phyloP scores from a whole-genome alignment of 1,140 invertebrate species.

The Colletes gigas region DNA sequence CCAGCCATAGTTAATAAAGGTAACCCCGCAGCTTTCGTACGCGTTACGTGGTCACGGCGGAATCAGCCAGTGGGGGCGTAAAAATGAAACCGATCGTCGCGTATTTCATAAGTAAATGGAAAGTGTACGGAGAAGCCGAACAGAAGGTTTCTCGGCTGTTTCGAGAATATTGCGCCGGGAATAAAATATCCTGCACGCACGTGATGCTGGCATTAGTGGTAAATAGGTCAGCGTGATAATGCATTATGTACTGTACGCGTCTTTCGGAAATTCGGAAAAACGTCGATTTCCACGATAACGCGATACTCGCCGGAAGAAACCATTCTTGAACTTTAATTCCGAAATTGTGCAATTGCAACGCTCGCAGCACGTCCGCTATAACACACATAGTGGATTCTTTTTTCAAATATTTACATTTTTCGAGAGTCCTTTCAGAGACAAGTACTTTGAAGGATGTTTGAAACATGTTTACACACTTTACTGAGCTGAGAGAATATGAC shows the following conservation, averaged over 20 bases:
- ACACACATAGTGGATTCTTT: no score
- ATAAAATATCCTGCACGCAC: constrained; percentile 11
- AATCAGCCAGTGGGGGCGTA: not conserved
- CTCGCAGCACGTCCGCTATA: no score
- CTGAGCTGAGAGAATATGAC: no score
- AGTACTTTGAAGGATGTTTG: no score
- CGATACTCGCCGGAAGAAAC: not conserved
- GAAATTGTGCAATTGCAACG: not conserved
- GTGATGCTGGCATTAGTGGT: constrained; percentile 6
- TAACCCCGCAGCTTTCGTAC: not conserved
- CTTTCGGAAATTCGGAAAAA: constrained; percentile 2
- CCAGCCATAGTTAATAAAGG: constrained; percentile 1
- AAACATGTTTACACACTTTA: no score
- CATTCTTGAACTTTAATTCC: not conserved
- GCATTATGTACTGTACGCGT: not conserved
- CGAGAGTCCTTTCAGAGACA: no score
- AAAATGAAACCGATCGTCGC: constrained; percentile 33
- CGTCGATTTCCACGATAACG: not conserved
- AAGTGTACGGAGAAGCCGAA: not conserved
- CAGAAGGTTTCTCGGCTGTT: not conserved
- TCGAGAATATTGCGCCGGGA: not conserved
- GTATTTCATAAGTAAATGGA: constrained; percentile 10
- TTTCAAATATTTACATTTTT: no score
- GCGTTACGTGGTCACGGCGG: not conserved
- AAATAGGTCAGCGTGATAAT: constrained; percentile 16